Conservation (phyloP, 2,888 invertebrate species). For the Torymus tubicola region DNA sequence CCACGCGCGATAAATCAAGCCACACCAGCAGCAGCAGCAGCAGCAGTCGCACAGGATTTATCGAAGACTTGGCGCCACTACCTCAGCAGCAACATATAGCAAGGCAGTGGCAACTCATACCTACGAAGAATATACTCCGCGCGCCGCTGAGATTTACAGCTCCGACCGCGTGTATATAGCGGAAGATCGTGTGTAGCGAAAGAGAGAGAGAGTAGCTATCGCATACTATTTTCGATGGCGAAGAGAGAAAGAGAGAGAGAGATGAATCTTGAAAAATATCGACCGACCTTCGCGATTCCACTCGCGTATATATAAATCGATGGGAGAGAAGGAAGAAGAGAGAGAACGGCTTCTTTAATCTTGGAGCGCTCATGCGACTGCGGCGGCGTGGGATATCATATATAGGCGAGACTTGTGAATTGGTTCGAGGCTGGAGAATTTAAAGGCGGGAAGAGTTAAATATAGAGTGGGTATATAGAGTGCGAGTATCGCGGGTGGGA, state of each 20-base stretch:
- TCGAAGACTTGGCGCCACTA: background rate
- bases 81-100: background rate
- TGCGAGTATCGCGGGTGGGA: no score
- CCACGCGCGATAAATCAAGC: no score
- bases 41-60: background rate
- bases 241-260: background rate
- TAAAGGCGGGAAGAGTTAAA: no score
- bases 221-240: slow-evolving; percentile 33
- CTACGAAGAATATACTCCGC: no score
- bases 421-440: background rate
- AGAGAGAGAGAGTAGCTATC: no score
- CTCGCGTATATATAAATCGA: background rate
- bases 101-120: no score
- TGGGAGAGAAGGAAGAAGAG: slow-evolving; percentile 2
- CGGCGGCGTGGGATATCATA: no score
- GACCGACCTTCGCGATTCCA: slow-evolving; percentile 44
- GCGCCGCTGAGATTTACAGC: no score
- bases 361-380: slow-evolving; percentile 1
- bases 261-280: slow-evolving; percentile 52
- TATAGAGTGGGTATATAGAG: no score
- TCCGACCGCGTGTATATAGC: no score
- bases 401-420: slow-evolving; percentile 29
- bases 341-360: slow-evolving; percentile 40
- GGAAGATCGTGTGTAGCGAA: no score
- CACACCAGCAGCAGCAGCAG: background rate